Evolutionary conservation across 2,888 invertebrate genomes (phyloP), one percentile per base, ranked within the genome.

Genomic region (Agrypnus murinus): DNA sequence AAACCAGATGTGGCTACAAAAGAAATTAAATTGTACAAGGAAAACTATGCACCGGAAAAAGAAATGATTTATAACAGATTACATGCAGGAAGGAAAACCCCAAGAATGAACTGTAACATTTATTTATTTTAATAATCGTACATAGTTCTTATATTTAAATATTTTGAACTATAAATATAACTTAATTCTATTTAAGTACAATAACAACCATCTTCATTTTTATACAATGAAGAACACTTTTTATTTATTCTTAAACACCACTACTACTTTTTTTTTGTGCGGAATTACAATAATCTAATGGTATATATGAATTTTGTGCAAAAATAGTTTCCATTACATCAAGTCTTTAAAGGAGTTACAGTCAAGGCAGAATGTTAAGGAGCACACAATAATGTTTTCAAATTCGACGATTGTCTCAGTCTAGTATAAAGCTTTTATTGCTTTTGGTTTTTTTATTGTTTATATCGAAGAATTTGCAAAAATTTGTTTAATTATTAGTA

Each of bases 141-240:
- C 40, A 48, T 50, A n/a, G 32, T 65, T 38, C 45, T 46, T 36
- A 65, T 36, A 46, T 45, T 67, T 63, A 57, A 68, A 59, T 40
- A 57, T 45, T 68, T 64, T 63, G 55, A 55, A 68, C 63, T 38
- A 31, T 46, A 57, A 68, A 63, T 63, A 63, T 63, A 55, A 46
- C 43, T 62, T 63, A 62, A n/a, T 15, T 45, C 63, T 62, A 68
- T 68, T n/a, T 68, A 68, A 68, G 68, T 68, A 68, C 68, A 63
- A 57, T 68, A 68, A 68, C 68, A 68, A 68, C n/a, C 25, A 38
- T 68, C 46, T 68, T 63, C 68, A 25, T 25, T 25, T n/a, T 25
- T 25, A 62, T 14, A 57, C 19, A 5, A n/a, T n/a, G 59, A 67
- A 66, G 50, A 67, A 67, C 32, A 40, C 62, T 50, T 38, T 48